Conservation (phyloP, 2,888 invertebrate species). For the Mayetiola destructor region DNA sequence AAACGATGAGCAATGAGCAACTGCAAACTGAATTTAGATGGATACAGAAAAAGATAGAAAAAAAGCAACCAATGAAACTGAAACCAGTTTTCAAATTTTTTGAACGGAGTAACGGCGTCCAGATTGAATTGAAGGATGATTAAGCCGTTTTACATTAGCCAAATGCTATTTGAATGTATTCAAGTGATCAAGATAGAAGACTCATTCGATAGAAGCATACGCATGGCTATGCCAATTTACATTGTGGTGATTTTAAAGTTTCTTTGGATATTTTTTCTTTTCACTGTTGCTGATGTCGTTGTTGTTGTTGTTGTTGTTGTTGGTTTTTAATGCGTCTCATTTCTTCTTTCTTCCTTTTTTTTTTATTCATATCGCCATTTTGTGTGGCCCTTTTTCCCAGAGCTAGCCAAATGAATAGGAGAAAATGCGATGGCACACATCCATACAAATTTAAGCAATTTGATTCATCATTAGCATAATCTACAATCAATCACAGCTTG, state of each 20-base stretch:
- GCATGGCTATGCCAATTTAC: background rate
- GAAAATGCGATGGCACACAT: background rate
- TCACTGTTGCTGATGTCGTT: no score
- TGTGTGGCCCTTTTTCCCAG: background rate
- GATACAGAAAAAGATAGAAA: background rate
- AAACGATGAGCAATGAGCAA: no score
- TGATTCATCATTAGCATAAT: constrained; percentile 22
- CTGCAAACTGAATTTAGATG: no score
- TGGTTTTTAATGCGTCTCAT: no score
- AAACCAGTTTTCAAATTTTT: constrained; percentile 5
- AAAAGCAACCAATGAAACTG: background rate
- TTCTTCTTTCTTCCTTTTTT: no score
- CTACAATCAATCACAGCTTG: constrained; percentile 21
- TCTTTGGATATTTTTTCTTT: no score
- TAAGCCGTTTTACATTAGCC: constrained; percentile 5
- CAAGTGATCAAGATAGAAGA: constrained; percentile 5
- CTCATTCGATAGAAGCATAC: no score
- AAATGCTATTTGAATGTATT: background rate
- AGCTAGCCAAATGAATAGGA: background rate
- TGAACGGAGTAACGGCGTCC: background rate
- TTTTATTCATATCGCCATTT: no score
- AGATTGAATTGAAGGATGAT: constrained; percentile 6
- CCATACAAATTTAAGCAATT: constrained; percentile 16
- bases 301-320: no score
- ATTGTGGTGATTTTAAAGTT: constrained; percentile 1